Base-by-base conservation (phyloP, 1,140 invertebrate genomes). In the Lasaia peninsularis region DNA sequence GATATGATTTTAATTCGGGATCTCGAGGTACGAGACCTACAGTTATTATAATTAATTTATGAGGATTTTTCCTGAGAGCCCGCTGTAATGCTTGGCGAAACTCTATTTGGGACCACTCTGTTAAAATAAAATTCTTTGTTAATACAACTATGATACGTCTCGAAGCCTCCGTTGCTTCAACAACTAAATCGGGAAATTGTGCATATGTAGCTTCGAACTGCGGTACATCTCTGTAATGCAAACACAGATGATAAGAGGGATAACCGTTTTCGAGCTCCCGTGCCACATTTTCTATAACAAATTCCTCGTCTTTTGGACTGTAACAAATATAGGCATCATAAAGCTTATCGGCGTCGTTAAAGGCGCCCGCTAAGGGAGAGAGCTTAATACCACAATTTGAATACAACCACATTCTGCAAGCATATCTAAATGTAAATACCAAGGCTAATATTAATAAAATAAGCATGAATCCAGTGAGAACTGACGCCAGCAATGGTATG, bases 261-360 rank as follows among this genome's bases (percentile, higher is more conserved):
- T 91, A 89, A 62, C 92, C 92, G 37, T 90, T 92, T 83, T 97
- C 96, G 9, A 97, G 90, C 11, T 94, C 94, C 8, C 94, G 92
- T 14, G 95, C 94, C 57, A 98, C 86, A 32, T 96, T 94, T 72
- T 96, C 93, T 62, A 94, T 93, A 12, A 97, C 94, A 81, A 96
- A 97, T 48, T 93, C 92, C 78, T 97, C 95, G 86, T 98, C 96
- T 75, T 97, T 95, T 44, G 95, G 92, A 67, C 95, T 96, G 88
- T 97, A 98, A 44, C 95, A 95, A 55, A 98, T 93, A 83, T 97
- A 98, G 14, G 96, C 96, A 81, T 98, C 96, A 79, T 96, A 97
- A 57, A 96, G 92, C 72, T 95, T 93, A 90, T 96, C 94, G 62
- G 94, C 92, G 74, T 96, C 94, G 71, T 93, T 92, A 78, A 92